These are phyloP conservation scores for Drosophila saltans DNA, from an alignment of 1,140 invertebrate genomes.

Conservation along the genomic window DNA sequence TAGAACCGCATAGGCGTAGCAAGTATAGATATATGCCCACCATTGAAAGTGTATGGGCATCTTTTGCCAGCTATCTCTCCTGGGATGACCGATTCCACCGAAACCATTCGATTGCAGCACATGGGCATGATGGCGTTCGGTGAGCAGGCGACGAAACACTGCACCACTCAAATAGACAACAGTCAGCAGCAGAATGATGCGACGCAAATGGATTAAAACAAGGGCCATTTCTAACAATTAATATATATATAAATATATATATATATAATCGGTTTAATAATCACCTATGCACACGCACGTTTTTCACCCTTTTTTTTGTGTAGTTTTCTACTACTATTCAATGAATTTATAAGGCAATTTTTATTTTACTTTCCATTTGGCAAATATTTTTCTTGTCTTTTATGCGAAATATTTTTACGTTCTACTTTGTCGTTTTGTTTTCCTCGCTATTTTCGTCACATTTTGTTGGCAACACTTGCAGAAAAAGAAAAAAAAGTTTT, in stretches of 20 bases:
- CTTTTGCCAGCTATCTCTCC: constrained; percentile 33
- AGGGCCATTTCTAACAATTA: constrained; percentile 56
- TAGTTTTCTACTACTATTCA: constrained; percentile 2
- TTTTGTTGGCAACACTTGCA: constrained; percentile 56
- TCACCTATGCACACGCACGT: constrained; percentile 6
- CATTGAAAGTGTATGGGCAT: constrained; percentile 75
- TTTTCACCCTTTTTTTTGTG: constrained; percentile 5
- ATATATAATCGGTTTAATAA: background rate
- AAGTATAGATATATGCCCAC: constrained; percentile 81
- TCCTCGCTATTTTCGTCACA: constrained; percentile 61
- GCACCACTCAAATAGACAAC: constrained; percentile 73
- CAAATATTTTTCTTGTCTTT: constrained; percentile 41
- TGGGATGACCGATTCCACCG: constrained; percentile 16
- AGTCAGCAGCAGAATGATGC: constrained; percentile 74
- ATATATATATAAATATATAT: background rate
- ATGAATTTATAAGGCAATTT: constrained; percentile 41
- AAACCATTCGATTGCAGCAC: constrained; percentile 55
- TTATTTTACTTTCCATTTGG: constrained; percentile 28
- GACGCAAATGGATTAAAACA: constrained; percentile 72
- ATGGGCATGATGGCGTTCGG: constrained; percentile 62
- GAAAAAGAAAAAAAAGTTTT: constrained; percentile 38
- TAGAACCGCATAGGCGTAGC: constrained; percentile 65
- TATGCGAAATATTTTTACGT: constrained; percentile 29
- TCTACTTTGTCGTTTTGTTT: constrained; percentile 67
- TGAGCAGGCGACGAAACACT: constrained; percentile 63